Evolutionary conservation across 2,888 invertebrate species (phyloP).

Genomic region (Plagodis pulveraria): DNA sequence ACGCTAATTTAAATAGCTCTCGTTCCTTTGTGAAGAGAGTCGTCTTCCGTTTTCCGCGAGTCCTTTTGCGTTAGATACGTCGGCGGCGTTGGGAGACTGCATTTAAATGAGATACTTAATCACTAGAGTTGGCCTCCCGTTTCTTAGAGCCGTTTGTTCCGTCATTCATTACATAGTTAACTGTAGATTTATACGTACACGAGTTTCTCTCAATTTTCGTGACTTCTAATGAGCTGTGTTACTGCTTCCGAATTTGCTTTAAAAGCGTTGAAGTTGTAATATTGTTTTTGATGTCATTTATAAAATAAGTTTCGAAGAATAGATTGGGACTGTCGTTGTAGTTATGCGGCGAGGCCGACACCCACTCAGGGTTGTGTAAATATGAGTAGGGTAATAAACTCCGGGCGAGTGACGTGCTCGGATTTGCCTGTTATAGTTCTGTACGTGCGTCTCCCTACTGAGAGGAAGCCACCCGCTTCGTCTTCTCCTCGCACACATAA

Average conservation of each 20-base stretch:
- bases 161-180: constrained; percentile 72
- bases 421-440: constrained; percentile 75
- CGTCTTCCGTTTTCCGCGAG: constrained; percentile 83
- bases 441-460: constrained; percentile 68
- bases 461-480: constrained; percentile 43
- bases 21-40: constrained; percentile 79
- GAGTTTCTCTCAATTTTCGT: constrained; percentile 22
- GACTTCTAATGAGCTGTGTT: neutral
- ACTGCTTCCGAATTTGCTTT: neutral
- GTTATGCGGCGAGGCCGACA: constrained; percentile 55
- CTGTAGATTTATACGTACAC: constrained; percentile 46
- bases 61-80: constrained; percentile 81
- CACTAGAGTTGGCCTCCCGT: constrained; percentile 77
- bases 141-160: constrained; percentile 78
- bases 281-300: constrained; percentile 4
- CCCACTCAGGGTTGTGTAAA: constrained; percentile 76
- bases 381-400: constrained; percentile 81
- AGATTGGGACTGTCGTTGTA: constrained; percentile 42
- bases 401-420: constrained; percentile 67
- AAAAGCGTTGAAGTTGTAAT: constrained; percentile 7
- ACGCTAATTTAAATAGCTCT: constrained; percentile 84
- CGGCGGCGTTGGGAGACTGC: constrained; percentile 79
- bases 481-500: constrained; percentile 52
- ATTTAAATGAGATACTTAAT: constrained; percentile 85
- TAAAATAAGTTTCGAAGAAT: constrained; percentile 33